These are phyloP conservation scores for Chaetodon trifasciatus DNA, from an alignment of 2,797 vertebrate species.

Conservation along the genomic window DNA sequence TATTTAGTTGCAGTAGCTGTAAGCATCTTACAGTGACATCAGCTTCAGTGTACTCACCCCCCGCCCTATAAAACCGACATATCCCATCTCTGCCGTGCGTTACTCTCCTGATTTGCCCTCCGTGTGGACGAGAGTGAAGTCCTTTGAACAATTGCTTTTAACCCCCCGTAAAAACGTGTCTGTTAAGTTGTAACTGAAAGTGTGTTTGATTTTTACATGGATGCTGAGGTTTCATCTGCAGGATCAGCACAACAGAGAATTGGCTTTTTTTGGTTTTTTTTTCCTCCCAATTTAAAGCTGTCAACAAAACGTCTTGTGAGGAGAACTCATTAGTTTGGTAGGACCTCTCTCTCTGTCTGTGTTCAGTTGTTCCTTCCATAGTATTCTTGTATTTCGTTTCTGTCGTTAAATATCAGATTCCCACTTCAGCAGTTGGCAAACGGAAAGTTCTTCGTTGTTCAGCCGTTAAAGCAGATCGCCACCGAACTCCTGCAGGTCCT, in stretches of 20 bases:
- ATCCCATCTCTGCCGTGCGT: slow-evolving; percentile 30
- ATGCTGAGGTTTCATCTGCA: slow-evolving; percentile 51
- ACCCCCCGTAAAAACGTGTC: slow-evolving; percentile 22
- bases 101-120: slow-evolving; percentile 30
- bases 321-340: slow-evolving; percentile 22
- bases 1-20: slow-evolving; percentile 71
- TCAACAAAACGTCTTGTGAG: slow-evolving; percentile 8
- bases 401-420: slow-evolving; percentile 14
- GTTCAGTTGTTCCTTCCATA: background rate
- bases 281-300: background rate
- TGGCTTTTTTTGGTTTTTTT: background rate
- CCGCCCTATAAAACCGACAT: slow-evolving; percentile 45
- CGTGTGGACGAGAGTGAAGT: slow-evolving; percentile 28
- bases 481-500: slow-evolving; percentile 30
- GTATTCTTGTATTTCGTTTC: slow-evolving; percentile 7
- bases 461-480: background rate
- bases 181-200: slow-evolving; percentile 27
- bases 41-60: slow-evolving; percentile 57
- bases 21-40: slow-evolving; percentile 71
- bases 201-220: slow-evolving; percentile 44
- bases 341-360: slow-evolving; percentile 10
- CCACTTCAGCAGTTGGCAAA: slow-evolving; percentile 3
- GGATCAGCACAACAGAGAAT: slow-evolving; percentile 39
- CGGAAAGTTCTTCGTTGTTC: background rate
- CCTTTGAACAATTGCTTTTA: slow-evolving; percentile 49